Conservation (phyloP, 2,797 vertebrate species). For the Pseudocheirus occidentalis region DNA sequence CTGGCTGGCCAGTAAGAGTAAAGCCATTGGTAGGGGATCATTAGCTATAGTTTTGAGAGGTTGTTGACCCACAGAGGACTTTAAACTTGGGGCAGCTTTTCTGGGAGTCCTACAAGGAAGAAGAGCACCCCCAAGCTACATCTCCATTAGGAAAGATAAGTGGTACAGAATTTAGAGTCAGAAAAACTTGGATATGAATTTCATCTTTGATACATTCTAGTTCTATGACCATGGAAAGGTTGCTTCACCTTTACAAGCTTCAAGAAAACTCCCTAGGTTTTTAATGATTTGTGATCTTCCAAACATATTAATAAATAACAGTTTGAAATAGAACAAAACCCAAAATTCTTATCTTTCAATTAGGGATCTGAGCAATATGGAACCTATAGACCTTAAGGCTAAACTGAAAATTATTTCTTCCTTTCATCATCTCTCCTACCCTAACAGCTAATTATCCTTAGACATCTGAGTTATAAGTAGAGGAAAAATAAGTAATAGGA, state of each 20-base stretch:
- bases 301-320: not conserved
- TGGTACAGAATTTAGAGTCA: not conserved
- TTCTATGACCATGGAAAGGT: not conserved
- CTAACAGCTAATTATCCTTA: not conserved
- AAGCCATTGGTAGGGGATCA: not conserved
- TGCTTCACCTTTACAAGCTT: not conserved
- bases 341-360: not conserved
- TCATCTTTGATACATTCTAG: not conserved
- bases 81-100: not conserved
- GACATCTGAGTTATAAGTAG: not conserved
- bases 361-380: not conserved
- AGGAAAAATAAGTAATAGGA: not conserved
- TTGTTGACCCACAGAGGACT: not conserved
- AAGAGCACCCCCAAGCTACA: not conserved
- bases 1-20: not conserved
- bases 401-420: not conserved
- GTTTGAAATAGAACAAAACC: not conserved
- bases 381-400: not conserved
- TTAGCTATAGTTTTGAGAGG: not conserved
- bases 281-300: not conserved
- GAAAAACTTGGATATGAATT: not conserved
- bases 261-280: not conserved
- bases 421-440: not conserved
- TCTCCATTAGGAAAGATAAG: not conserved
- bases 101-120: not conserved